Percentiles rank a stretch among this genome's conserved stretches.
These are phyloP conservation scores for Cheilosia pagana DNA, from an alignment of 2,888 invertebrate genomes.

Conservation along the genomic window DNA sequence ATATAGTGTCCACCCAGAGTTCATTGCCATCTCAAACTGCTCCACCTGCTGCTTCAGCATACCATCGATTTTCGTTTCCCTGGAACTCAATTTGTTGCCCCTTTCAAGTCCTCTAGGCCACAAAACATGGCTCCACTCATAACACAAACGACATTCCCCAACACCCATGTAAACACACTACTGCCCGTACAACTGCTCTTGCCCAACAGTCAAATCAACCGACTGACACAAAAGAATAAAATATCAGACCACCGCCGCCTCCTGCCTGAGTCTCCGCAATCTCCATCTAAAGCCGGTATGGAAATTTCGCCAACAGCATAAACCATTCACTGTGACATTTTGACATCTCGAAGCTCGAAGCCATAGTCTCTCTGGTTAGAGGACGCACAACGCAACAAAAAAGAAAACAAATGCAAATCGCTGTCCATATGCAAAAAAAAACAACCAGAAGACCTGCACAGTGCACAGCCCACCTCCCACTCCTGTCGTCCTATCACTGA, in stretches of 20 bases:
- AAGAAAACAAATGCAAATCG: conserved; percentile 25
- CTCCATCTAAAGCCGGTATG: conserved; percentile 54
- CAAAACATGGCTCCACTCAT: conserved; percentile 23
- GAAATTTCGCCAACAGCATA: conserved; percentile 68
- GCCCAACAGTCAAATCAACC: conserved; percentile 61
- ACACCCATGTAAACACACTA: conserved; percentile 44
- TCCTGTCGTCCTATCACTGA: conserved; percentile 43
- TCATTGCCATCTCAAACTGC: no score
- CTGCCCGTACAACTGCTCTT: conserved; percentile 6
- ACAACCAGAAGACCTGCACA: conserved; percentile 32
- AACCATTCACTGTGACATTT: conserved; percentile 67
- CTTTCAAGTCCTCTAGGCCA: not conserved
- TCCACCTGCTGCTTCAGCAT: no score
- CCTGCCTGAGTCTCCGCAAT: conserved; percentile 21
- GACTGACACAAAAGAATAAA: conserved; percentile 64
- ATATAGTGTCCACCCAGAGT: no score
- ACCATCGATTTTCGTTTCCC: not conserved
- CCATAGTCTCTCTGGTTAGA: conserved; percentile 3
- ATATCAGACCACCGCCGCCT: conserved; percentile 45
- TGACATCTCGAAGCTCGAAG: conserved; percentile 59
- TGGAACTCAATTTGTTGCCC: not conserved
- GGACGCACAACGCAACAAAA: not conserved
- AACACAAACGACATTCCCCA: conserved; percentile 43
- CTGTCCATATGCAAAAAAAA: conserved; percentile 62
- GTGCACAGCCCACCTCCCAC: conserved; percentile 45